Base-by-base conservation (phyloP, 2,888 invertebrate genomes). In the Phengaris arion region DNA sequence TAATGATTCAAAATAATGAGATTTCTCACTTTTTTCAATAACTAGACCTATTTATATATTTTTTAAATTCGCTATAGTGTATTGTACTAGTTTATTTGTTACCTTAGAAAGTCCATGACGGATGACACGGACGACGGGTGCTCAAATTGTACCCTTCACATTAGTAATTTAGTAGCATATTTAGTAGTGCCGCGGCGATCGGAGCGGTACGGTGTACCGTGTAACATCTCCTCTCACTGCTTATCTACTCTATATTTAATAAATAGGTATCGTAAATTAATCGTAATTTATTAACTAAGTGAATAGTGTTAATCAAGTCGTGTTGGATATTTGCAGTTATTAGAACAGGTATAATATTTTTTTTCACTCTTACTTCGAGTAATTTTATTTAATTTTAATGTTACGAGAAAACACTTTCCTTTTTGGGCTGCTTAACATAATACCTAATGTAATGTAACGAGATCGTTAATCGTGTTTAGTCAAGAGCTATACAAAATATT, bases 81-180 rank as follows among this genome's bases (percentile, higher is more conserved):
- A 64, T 74, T 64, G 3, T 35, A n/a, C 68, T 51, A 35, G 35
- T 74, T 75, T 22, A 22, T 22, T 22, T 22, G 22, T 22, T 78
- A 80, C 78, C 78, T 77, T 80, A 83, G 82, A 82, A 81, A 83
- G 82, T 80, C 76, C 78, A 81, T 74, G 77, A 77, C 70, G 76
- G 74, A 75, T 77, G 69, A 76, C 59, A 76, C 78, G 76, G 76
- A 13, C 10, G 64, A 12, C 6, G 64, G 13, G 35, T 48, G 64
- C 59, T 35, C 59, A 22, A 35, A 4, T 2, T 4, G 64, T 35
- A 35, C 45, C 64, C 12, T 64, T 64, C 64, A 64, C 64, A 64
- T 64, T 10, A 64, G 64, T 35, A 35, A 22, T 22, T 22, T 22
- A 22, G 22, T 35, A 35, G 3, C 35, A 35, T 3, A 57, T 1